A percentile compares a stretch with the other conserved stretches of the same genome.
Evolutionary conservation across 2,113 vertebrate species (phyloP).

Genomic region (Oncorhynchus clarkii): DNA sequence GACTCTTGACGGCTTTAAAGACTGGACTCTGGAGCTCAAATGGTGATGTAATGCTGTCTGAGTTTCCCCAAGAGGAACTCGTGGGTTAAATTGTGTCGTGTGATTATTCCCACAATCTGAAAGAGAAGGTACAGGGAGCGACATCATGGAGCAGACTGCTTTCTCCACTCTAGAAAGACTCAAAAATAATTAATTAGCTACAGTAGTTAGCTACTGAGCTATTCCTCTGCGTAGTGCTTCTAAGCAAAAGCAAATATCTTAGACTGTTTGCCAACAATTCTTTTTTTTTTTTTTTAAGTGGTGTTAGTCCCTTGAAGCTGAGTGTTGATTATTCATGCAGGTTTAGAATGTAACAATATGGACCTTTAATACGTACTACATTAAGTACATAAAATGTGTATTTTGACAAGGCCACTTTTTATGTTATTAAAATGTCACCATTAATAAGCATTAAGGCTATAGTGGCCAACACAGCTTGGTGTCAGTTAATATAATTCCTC

Average conservation of each 20-base stretch:
- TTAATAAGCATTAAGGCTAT: too few relatives aligned
- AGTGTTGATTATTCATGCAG: neutral
- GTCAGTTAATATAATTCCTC: too few relatives aligned
- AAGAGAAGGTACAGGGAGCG: constrained; percentile 20
- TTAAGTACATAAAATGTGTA: neutral
- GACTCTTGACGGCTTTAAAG: neutral
- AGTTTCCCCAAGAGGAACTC: constrained; percentile 89
- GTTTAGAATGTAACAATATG: neutral
- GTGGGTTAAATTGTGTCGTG: constrained; percentile 91
- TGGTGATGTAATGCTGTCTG: constrained; percentile 88
- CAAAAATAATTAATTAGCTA: neutral
- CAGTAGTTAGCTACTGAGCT: neutral
- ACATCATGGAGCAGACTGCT: neutral
- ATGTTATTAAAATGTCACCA: too few relatives aligned
- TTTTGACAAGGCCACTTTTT: too few relatives aligned
- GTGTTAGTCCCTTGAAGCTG: neutral
- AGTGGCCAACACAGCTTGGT: too few relatives aligned
- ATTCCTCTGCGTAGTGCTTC: neutral
- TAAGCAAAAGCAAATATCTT: constrained; percentile 3
- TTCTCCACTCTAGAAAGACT: neutral
- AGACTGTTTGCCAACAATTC: neutral
- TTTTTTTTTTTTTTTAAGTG: neutral
- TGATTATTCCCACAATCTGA: constrained; percentile 96
- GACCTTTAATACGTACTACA: too few relatives aligned
- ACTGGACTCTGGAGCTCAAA: constrained; percentile 69